Evolutionary conservation across 2,113 vertebrate genomes (phyloP).

Genomic region (Terrapene triunguis): DNA sequence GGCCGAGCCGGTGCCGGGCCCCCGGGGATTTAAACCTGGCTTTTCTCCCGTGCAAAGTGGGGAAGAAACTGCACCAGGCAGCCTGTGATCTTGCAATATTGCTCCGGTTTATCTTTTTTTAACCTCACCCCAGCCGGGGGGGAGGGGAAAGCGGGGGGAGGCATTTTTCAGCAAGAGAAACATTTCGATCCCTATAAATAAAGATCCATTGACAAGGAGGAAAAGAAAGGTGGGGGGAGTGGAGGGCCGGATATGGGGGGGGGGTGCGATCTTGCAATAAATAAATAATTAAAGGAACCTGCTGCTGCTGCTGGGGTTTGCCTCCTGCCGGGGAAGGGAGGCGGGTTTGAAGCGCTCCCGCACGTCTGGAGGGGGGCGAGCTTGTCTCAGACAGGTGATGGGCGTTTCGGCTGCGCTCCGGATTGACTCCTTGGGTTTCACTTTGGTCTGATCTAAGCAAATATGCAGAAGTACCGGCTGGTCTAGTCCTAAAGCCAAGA

Average conservation of each 20-base stretch:
- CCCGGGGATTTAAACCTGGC: conserved; percentile 57
- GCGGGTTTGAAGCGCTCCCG: conserved; percentile 13
- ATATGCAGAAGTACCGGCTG: conserved; percentile 84
- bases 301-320: not conserved
- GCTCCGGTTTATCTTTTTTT: conserved; percentile 44
- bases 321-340: not conserved
- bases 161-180: conserved; percentile 17
- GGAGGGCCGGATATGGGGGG: conserved; percentile 30
- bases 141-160: not conserved
- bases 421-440: conserved; percentile 82
- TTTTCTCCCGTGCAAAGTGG: conserved; percentile 60
- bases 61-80: conserved; percentile 51
- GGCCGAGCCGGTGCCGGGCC: not conserved
- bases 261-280: not conserved
- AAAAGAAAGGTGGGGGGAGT: not conserved
- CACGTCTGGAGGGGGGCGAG: conserved; percentile 64
- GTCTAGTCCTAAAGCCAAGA: conserved; percentile 74
- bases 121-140: conserved; percentile 13
- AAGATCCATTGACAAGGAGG: not conserved
- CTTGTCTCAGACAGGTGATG: conserved; percentile 82
- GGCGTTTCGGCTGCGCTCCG: conserved; percentile 76
- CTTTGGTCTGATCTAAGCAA: conserved; percentile 82
- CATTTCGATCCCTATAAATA: conserved; percentile 26
- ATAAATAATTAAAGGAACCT: not conserved
- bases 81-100: conserved; percentile 39